phyloP scores from a whole-genome alignment of 2,888 invertebrate genomes.

The Clistopyga incitator region DNA sequence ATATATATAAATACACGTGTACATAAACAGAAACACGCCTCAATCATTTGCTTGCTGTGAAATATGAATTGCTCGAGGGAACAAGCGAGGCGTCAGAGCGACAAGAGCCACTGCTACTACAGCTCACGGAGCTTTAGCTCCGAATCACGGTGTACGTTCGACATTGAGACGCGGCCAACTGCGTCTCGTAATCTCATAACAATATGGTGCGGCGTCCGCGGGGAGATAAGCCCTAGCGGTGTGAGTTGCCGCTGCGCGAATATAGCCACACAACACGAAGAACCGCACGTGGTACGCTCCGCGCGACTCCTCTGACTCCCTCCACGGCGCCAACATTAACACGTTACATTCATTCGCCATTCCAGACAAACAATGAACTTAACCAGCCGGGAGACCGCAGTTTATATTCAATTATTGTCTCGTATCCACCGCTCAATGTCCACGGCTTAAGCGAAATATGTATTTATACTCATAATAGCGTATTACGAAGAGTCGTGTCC shows the following conservation, averaged over 20 bases:
- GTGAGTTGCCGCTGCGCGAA: conserved; percentile 57
- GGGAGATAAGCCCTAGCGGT: conserved; percentile 64
- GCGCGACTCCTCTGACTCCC: not conserved
- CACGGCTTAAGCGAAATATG: conserved; percentile 1
- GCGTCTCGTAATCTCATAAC: conserved; percentile 90
- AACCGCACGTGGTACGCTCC: not conserved
- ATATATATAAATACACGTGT: too few relatives aligned
- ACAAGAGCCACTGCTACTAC: conserved; percentile 36
- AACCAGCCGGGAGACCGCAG: conserved; percentile 39
- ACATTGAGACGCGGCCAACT: conserved; percentile 88
- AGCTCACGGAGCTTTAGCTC: conserved; percentile 73
- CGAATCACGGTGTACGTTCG: conserved; percentile 65
- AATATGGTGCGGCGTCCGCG: conserved; percentile 83
- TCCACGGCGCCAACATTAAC: conserved; percentile 25
- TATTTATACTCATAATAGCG: conserved; percentile 27
- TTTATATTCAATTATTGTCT: conserved; percentile 38
- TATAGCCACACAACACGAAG: conserved; percentile 13
- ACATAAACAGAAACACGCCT: conserved; percentile 5
- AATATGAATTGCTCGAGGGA: conserved; percentile 42
- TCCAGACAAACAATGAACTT: conserved; percentile 40
- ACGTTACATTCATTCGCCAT: conserved; percentile 37
- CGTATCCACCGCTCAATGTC: conserved; percentile 1
- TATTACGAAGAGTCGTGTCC: conserved; percentile 35
- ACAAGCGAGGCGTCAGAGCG: conserved; percentile 52
- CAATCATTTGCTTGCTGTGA: conserved; percentile 5